phyloP scores from a whole-genome alignment of 2,888 invertebrate species.

The Tigriopus californicus region DNA sequence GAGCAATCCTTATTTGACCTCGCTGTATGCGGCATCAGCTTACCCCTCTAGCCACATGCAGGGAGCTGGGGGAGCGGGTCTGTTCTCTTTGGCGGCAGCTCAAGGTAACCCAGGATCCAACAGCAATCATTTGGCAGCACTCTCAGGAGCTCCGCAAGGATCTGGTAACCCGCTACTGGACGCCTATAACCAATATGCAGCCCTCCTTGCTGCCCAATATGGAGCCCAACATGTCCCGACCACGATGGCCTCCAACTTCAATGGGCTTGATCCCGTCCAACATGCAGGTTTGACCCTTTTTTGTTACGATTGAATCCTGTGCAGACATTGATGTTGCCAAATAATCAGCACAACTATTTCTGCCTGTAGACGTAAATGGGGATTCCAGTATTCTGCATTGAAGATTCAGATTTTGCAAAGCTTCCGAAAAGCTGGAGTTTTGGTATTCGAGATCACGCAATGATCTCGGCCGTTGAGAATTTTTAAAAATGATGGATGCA shows the following conservation, averaged over 20 bases:
- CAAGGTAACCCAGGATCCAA: background rate
- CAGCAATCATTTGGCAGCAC: too few species aligned
- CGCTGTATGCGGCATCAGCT: background rate
- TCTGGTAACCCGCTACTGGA: slow-evolving; percentile 13
- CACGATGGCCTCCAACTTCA: background rate
- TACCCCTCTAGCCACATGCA: background rate
- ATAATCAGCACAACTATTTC: too few species aligned
- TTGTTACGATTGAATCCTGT: too few species aligned
- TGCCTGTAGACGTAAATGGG: too few species aligned
- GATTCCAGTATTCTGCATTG: too few species aligned
- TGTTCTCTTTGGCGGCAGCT: slow-evolving; percentile 5
- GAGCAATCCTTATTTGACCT: slow-evolving; percentile 5
- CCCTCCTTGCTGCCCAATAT: background rate
- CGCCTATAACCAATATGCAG: slow-evolving; percentile 13
- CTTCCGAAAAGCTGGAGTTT: too few species aligned
- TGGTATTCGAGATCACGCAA: too few species aligned
- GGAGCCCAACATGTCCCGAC: background rate
- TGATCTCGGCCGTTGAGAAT: too few species aligned
- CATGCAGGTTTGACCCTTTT: background rate
- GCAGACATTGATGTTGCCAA: too few species aligned
- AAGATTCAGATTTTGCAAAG: too few species aligned
- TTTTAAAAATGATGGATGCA: too few species aligned
- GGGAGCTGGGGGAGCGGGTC: background rate
- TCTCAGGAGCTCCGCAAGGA: too few species aligned
- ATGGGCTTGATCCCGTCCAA: background rate